Percentiles rank a stretch among this genome's conserved stretches.
These are phyloP conservation scores for Beaufortia kweichowensis DNA, from an alignment of 2,113 vertebrate species.

Conservation along the genomic window DNA sequence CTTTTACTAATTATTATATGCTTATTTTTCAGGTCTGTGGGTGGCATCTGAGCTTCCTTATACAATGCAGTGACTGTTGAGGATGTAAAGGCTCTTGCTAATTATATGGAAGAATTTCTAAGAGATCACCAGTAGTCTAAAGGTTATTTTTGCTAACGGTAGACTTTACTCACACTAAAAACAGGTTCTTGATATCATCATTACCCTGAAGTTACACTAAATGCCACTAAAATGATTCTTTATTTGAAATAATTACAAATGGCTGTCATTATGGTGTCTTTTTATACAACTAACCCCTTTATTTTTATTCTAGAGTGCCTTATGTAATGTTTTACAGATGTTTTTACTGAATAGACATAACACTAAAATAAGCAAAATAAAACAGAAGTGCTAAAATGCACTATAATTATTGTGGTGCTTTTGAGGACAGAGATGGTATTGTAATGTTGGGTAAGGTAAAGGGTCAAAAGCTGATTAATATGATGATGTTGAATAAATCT, in stretches of 20 bases:
- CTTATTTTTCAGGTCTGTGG: constrained; percentile 82
- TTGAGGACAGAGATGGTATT: too few species aligned
- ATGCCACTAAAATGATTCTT: too few species aligned
- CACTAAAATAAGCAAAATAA: too few species aligned
- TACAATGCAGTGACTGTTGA: constrained; percentile 92
- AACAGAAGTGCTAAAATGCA: too few species aligned
- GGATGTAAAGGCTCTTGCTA: constrained; percentile 82
- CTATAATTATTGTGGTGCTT: too few species aligned
- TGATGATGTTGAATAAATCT: too few species aligned
- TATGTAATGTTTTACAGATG: too few species aligned
- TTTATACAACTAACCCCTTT: neutral
- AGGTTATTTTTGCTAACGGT: neutral
- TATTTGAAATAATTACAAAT: neutral
- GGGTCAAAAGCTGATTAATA: too few species aligned
- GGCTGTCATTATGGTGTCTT: neutral
- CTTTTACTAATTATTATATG: neutral
- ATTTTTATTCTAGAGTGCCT: neutral
- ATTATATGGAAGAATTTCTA: constrained; percentile 88
- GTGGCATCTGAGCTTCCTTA: constrained; percentile 91
- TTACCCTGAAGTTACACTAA: too few species aligned
- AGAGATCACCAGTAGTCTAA: constrained; percentile 73
- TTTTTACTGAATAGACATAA: too few species aligned
- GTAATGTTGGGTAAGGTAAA: too few species aligned
- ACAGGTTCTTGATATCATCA: too few species aligned
- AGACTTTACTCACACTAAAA: neutral